phyloP scores from a whole-genome alignment of 2,797 vertebrate genomes.

The Pseudotriccus pelzelni region DNA sequence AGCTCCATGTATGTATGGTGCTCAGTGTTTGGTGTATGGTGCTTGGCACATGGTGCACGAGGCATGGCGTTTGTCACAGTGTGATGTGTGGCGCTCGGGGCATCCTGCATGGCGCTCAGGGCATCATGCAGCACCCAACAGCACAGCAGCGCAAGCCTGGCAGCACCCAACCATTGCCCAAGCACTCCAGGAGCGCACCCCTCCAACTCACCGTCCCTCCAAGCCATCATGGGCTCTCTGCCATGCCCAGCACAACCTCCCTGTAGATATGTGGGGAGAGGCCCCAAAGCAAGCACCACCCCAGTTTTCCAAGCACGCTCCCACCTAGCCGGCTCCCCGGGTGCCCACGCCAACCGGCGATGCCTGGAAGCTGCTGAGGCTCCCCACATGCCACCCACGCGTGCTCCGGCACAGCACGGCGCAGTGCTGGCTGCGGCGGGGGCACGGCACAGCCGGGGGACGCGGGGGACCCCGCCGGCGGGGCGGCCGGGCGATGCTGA shows the following conservation, averaged over 20 bases:
- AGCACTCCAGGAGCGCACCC: background rate
- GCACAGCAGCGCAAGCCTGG: background rate
- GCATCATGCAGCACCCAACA: background rate
- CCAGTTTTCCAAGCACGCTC: rapidly evolving
- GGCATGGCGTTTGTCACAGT: rapidly evolving
- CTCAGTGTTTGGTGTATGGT: background rate
- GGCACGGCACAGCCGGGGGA: background rate
- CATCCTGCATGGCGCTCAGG: rapidly evolving
- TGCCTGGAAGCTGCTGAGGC: background rate
- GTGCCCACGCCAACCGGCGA: rapidly evolving
- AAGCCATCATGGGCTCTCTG: rapidly evolving
- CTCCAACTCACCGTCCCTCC: background rate
- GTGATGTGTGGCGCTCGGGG: rapidly evolving
- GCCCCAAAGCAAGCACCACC: rapidly evolving
- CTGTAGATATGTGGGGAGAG: background rate
- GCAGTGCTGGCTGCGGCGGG: rapidly evolving
- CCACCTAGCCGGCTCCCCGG: rapidly evolving
- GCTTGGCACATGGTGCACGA: rapidly evolving
- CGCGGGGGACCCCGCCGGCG: rapidly evolving
- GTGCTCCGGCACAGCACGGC: rapidly evolving
- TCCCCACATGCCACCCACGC: background rate
- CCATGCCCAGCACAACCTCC: background rate
- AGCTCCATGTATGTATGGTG: background rate
- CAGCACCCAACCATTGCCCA: background rate
- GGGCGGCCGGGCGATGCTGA: background rate